Percentiles rank a stretch among this genome's conserved stretches.
Evolutionary conservation across 2,888 invertebrate genomes (phyloP).

Genomic region (Embidobia sp.): DNA sequence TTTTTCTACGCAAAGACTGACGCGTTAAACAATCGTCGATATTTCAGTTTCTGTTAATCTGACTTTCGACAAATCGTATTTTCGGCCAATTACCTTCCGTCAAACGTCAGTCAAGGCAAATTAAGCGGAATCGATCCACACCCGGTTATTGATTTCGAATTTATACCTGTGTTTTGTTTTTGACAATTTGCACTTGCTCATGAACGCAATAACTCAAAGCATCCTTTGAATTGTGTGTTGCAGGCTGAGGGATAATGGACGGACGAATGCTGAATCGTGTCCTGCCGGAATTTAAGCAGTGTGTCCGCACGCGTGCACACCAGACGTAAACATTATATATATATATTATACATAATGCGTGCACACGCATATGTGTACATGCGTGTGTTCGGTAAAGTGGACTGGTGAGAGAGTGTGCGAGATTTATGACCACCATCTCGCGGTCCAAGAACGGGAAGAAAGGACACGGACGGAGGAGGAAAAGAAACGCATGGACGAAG

Average conservation of each 20-base stretch:
- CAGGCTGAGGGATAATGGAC: slow-evolving; percentile 17
- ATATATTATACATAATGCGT: slow-evolving; percentile 14
- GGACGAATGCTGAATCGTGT: neutral
- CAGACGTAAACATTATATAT: slow-evolving; percentile 10
- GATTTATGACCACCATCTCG: slow-evolving; percentile 71
- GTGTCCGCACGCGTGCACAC: neutral
- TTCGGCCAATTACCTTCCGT: slow-evolving; percentile 11
- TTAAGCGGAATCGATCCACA: too few relatives aligned
- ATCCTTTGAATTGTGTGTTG: slow-evolving; percentile 42
- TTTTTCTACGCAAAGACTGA: slow-evolving; percentile 20
- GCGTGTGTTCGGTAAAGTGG: slow-evolving; percentile 42
- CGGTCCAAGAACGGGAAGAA: slow-evolving; percentile 49
- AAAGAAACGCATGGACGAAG: slow-evolving; percentile 23
- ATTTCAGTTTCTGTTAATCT: slow-evolving; percentile 14
- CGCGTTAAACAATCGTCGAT: slow-evolving; percentile 2
- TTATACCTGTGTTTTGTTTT: slow-evolving; percentile 14
- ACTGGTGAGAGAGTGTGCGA: slow-evolving; percentile 66
- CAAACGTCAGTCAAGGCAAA: slow-evolving; percentile 11
- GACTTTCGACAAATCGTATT: slow-evolving; percentile 26
- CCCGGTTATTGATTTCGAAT: slow-evolving; percentile 13
- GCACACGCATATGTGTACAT: slow-evolving; percentile 2
- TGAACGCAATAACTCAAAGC: slow-evolving; percentile 17
- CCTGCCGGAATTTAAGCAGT: slow-evolving; percentile 18
- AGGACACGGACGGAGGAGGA: slow-evolving; percentile 41
- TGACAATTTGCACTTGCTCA: neutral